Evolutionary conservation across 1,140 invertebrate genomes (phyloP).

Genomic region (Diuraphis noxia): DNA sequence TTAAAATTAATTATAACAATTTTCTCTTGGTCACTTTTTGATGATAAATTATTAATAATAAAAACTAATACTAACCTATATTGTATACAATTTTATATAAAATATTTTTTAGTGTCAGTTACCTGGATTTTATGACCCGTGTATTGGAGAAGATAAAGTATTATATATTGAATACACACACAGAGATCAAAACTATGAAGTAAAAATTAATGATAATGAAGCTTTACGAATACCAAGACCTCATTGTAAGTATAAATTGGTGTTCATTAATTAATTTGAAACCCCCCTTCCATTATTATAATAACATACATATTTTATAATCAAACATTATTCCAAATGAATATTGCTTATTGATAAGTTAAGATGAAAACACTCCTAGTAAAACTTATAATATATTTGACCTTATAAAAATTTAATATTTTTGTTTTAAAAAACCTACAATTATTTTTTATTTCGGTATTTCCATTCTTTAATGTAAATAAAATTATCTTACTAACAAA

Average conservation of each 20-base stretch:
- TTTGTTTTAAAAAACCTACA: too few relatives aligned
- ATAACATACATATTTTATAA: not conserved
- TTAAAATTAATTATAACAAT: too few relatives aligned
- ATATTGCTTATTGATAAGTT: not conserved
- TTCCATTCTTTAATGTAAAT: too few relatives aligned
- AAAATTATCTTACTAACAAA: too few relatives aligned
- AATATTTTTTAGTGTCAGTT: slow-evolving; percentile 78
- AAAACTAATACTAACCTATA: too few relatives aligned
- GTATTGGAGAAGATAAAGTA: slow-evolving; percentile 88
- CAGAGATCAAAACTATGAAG: slow-evolving; percentile 75
- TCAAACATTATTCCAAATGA: not conserved
- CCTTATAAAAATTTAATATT: too few relatives aligned
- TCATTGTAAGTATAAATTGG: slow-evolving; percentile 24
- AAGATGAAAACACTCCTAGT: not conserved
- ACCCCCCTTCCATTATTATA: not conserved
- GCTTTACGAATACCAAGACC: slow-evolving; percentile 74
- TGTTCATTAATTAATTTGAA: not conserved
- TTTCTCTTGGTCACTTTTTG: too few relatives aligned
- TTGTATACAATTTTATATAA: not conserved
- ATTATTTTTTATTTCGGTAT: too few relatives aligned
- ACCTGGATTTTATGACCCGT: slow-evolving; percentile 96
- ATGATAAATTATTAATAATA: too few relatives aligned
- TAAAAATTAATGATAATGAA: slow-evolving; percentile 79
- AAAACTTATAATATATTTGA: not conserved
- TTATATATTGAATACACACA: slow-evolving; percentile 86